Percentiles rank a stretch among this genome's conserved stretches.
Conservation (phyloP, 2,113 vertebrate species). For the human (Homo sapiens) region GRCh38 chr18:68759001-68759500, state of each 20-base stretch:
- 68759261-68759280: neutral
- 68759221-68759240: neutral
- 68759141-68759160: neutral
- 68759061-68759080: neutral
- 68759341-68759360: neutral
- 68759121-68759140: neutral
- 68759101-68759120: neutral
- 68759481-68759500: neutral
- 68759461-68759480: neutral
- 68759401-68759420: neutral
- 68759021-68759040: too few relatives aligned
- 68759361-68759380: neutral
- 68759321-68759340: neutral
- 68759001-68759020: neutral
- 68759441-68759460: neutral
- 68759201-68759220: neutral
- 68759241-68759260: neutral
- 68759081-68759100: neutral
- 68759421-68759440: neutral
- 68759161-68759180: neutral
- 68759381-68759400: neutral
- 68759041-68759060: neutral
- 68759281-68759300: neutral
- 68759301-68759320: neutral
- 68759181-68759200: neutral